Percentiles rank a stretch among this genome's conserved stretches.
Conservation (phyloP, 1,140 invertebrate genomes). For the Ephestia elutella region DNA sequence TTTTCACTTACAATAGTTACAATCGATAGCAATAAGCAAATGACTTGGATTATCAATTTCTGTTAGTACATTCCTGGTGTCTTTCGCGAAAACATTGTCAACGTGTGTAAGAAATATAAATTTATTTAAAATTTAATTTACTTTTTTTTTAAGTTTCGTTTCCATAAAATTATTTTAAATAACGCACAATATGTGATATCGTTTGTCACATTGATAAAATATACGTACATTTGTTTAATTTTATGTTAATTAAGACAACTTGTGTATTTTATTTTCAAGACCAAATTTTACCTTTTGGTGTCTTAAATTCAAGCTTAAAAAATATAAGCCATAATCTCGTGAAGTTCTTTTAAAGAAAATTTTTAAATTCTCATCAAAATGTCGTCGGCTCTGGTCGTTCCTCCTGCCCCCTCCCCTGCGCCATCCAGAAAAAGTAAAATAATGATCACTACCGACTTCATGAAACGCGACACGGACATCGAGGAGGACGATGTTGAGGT, state of each 20-base stretch:
- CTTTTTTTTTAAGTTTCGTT: too few relatives aligned
- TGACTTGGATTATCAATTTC: conserved; percentile 1
- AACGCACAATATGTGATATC: too few relatives aligned
- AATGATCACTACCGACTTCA: conserved; percentile 29
- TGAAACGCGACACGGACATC: conserved; percentile 30
- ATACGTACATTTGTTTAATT: too few relatives aligned
- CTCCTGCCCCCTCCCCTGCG: conserved; percentile 15
- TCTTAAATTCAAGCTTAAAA: too few relatives aligned
- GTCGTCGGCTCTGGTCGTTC: background rate
- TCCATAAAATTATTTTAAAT: too few relatives aligned
- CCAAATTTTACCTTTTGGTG: too few relatives aligned
- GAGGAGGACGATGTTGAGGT: conserved; percentile 33
- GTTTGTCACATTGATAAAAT: too few relatives aligned
- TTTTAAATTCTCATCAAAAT: background rate
- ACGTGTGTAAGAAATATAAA: background rate
- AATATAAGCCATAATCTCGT: too few relatives aligned
- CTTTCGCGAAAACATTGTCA: conserved; percentile 1
- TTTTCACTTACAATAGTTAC: conserved; percentile 7
- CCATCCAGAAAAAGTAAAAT: conserved; percentile 17
- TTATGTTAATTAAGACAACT: too few relatives aligned
- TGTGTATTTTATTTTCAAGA: too few relatives aligned
- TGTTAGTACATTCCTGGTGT: conserved; percentile 1
- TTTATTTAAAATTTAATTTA: too few relatives aligned
- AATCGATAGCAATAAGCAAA: conserved; percentile 14
- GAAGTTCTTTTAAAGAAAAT: too few relatives aligned